Percentiles rank a stretch among this genome's conserved stretches.
phyloP scores from a whole-genome alignment of 2,888 invertebrate species.

The Lordiphosa fenestrarum region DNA sequence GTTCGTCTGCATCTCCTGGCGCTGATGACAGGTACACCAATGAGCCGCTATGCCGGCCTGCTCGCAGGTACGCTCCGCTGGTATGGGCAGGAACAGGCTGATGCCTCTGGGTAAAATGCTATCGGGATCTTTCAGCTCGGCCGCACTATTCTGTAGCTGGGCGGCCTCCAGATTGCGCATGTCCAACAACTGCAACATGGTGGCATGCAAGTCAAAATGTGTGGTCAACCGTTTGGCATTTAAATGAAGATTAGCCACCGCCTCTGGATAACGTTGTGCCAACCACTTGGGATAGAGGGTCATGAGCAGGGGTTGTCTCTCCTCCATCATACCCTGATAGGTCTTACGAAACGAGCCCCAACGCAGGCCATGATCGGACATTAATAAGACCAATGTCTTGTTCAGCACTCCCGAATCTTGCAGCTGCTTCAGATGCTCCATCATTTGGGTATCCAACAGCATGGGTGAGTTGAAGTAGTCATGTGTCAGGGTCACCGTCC shows the following conservation, averaged over 20 bases:
- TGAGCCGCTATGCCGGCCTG: constrained; percentile 89
- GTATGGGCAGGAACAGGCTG: constrained; percentile 89
- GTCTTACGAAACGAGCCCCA: constrained; percentile 91
- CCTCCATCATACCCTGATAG: constrained; percentile 92
- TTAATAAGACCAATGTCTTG: constrained; percentile 82
- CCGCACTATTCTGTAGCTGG: constrained; percentile 72
- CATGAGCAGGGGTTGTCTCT: constrained; percentile 90
- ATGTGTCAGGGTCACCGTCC: constrained; percentile 91
- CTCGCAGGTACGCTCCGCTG: constrained; percentile 87
- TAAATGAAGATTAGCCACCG: constrained; percentile 84
- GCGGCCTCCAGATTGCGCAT: constrained; percentile 81
- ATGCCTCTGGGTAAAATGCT: constrained; percentile 83
- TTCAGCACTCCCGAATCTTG: constrained; percentile 83
- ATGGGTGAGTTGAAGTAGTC: constrained; percentile 90
- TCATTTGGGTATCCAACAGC: constrained; percentile 84
- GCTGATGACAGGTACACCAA: constrained; percentile 93
- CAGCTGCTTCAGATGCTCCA: constrained; percentile 79
- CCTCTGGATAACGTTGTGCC: constrained; percentile 83
- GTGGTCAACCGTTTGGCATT: constrained; percentile 89
- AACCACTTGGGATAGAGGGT: constrained; percentile 88
- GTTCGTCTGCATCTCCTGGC: constrained; percentile 82
- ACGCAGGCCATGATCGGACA: constrained; percentile 95
- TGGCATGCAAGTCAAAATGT: constrained; percentile 92
- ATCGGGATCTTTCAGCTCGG: constrained; percentile 56
- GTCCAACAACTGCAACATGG: constrained; percentile 86